Percentiles rank a stretch among this genome's conserved stretches.
These are phyloP conservation scores for Athalia circularis DNA, from an alignment of 2,888 invertebrate genomes.

Conservation along the genomic window DNA sequence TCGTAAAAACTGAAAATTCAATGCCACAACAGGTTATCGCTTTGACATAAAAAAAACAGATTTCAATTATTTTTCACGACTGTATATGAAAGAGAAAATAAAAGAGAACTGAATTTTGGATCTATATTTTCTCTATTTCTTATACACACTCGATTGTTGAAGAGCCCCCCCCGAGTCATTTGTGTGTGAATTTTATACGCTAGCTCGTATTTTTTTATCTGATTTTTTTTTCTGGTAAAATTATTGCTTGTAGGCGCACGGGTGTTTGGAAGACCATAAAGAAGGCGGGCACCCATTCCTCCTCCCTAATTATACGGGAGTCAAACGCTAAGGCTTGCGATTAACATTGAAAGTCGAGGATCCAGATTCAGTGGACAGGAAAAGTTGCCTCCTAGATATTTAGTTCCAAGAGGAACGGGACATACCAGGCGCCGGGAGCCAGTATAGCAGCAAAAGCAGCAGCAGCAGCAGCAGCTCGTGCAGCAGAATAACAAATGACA, in stretches of 20 bases:
- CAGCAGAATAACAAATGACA: constrained; percentile 28
- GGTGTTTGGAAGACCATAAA: not conserved
- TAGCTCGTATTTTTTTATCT: too few relatives aligned
- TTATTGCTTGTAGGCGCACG: not conserved
- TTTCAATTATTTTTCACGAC: too few relatives aligned
- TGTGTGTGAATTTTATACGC: too few relatives aligned
- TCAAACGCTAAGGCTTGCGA: constrained; percentile 20
- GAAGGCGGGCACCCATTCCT: not conserved
- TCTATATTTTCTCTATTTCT: too few relatives aligned
- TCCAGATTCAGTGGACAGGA: not conserved
- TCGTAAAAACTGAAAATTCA: too few relatives aligned
- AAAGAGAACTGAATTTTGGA: too few relatives aligned
- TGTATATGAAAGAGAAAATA: too few relatives aligned
- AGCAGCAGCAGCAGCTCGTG: not conserved
- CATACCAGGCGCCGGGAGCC: not conserved
- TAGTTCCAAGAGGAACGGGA: not conserved
- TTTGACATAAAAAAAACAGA: too few relatives aligned
- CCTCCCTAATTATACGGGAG: constrained; percentile 16
- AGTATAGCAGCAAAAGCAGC: too few relatives aligned
- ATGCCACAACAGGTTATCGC: too few relatives aligned
- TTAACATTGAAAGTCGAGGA: constrained; percentile 31
- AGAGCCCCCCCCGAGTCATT: too few relatives aligned
- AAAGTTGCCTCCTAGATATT: not conserved
- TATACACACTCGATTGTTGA: too few relatives aligned
- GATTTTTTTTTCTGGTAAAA: not conserved